Percentiles rank a stretch among this genome's conserved stretches.
These are phyloP conservation scores for Synodontis membranacea DNA, from an alignment of 2,113 vertebrate genomes.

Conservation along the genomic window DNA sequence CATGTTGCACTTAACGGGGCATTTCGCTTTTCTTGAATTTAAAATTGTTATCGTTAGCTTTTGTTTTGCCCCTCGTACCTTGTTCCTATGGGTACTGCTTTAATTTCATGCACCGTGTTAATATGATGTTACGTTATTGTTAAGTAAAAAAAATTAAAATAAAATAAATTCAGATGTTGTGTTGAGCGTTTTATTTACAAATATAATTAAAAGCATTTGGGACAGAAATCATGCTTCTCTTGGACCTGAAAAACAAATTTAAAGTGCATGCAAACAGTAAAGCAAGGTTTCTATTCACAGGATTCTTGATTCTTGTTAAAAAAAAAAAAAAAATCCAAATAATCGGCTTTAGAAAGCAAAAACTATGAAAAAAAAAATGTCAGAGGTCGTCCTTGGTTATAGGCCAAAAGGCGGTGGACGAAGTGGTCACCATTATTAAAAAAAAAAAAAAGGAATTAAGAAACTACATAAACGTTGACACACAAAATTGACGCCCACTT, in stretches of 20 bases:
- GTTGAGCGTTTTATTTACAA: constrained; percentile 98
- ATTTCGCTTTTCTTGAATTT: background rate
- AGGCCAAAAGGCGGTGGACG: constrained; percentile 70
- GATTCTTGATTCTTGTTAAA: constrained; percentile 79
- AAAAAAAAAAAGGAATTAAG: constrained; percentile 98
- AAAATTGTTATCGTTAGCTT: background rate
- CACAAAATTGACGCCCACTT: constrained; percentile 87
- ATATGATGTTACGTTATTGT: background rate
- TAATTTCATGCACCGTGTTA: background rate
- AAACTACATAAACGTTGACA: constrained; percentile 86
- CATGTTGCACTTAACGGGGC: background rate
- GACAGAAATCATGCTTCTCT: constrained; percentile 92
- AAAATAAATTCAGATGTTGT: constrained; percentile 48
- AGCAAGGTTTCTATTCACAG: constrained; percentile 78
- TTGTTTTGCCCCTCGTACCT: background rate
- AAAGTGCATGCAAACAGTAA: constrained; percentile 99
- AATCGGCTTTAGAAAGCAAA: constrained; percentile 88
- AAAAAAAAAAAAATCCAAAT: constrained; percentile 68
- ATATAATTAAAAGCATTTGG: constrained; percentile 98
- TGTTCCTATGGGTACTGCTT: background rate
- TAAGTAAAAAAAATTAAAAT: background rate
- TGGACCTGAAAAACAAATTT: constrained; percentile 82
- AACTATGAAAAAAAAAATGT: constrained; percentile 65
- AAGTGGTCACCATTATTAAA: background rate
- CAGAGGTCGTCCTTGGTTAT: constrained; percentile 58